Evolutionary conservation across 2,113 vertebrate species (phyloP), one percentile per base, ranked within the genome.

Genomic region (Dunckerocampus dactyliophorus): DNA sequence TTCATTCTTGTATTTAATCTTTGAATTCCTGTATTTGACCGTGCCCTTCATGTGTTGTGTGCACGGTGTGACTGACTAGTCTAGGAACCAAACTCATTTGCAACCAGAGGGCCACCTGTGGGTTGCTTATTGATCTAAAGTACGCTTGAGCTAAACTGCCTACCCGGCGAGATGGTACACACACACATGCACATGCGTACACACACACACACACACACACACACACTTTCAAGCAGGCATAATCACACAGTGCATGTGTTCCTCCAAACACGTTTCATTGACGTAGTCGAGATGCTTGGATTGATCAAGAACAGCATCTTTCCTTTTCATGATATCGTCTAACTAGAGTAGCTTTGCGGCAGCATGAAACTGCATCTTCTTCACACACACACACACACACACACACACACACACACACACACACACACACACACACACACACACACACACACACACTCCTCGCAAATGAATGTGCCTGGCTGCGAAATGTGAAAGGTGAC

Each of bases 381-480:
- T 14, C 13, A 4, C 39, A 4, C 39, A 14, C 13, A 14, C 37
- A 39, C 37, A 39, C 47, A 19, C 19, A 20, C 47, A 48, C 47
- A 48, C 17, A 19, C 47, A 11, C 16, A 6, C 47, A 20, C 47
- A 1, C 47, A 1, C 16, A 0, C 47, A 5, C 16, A 1, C 17
- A 8, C 17, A 2, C 47, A 6, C 9, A 4, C 47, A n/a, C 16
- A 1, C 48, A 21, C 48, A 50, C 3, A 12, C n/a, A 16, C 10
- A 8, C 37, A 14, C 61, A 55, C 53, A 39, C 19, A 12, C 20
- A 59, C 20, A 28, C 0, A n/a, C 56, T 67, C 10, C 47, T 21
- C 59, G 39, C 69, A 55, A 68, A 63, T 65, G 58, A 76, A 76
- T 65, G 61, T 75, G 67, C 22, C 19, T 2, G 57, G 49, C 47